Evolutionary conservation across 2,797 vertebrate species (phyloP).

Genomic region (Pipistrellus pipistrellus): DNA sequence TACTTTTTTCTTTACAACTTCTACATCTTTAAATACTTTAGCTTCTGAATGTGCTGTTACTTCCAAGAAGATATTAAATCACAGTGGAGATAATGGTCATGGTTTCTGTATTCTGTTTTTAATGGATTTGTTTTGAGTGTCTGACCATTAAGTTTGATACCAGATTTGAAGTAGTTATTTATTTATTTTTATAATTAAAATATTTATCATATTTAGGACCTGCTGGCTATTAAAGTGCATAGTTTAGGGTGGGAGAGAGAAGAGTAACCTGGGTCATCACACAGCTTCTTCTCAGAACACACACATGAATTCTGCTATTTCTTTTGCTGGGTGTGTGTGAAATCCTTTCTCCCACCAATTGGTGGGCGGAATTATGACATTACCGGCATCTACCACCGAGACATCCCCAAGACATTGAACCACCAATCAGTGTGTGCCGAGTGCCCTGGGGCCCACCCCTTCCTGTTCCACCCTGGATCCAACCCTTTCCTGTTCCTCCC

Average conservation of each 20-base stretch:
- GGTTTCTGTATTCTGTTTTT: neutral
- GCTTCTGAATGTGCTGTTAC: neutral
- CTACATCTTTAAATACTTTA: neutral
- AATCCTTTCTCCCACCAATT: too few relatives aligned
- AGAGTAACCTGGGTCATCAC: neutral
- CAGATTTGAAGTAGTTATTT: neutral
- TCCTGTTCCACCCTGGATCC: too few relatives aligned
- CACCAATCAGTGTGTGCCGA: too few relatives aligned
- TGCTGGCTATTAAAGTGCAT: neutral
- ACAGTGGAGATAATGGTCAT: neutral
- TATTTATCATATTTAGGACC: neutral
- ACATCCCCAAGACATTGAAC: too few relatives aligned
- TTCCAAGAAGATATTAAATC: neutral
- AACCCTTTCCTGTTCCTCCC: too few relatives aligned
- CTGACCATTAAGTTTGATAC: neutral
- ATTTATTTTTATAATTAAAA: neutral
- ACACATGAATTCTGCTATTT: neutral
- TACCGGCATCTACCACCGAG: too few relatives aligned
- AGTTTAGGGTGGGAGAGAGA: neutral
- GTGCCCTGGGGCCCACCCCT: too few relatives aligned
- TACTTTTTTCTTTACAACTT: constrained; percentile 5
- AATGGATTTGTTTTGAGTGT: neutral
- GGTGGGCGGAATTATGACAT: too few relatives aligned
- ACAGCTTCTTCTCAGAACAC: neutral
- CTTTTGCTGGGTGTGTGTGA: neutral